Evolutionary conservation across 2,797 vertebrate genomes (phyloP), one percentile per base, ranked within the genome.

Genomic region (Urophycis tenuis): DNA sequence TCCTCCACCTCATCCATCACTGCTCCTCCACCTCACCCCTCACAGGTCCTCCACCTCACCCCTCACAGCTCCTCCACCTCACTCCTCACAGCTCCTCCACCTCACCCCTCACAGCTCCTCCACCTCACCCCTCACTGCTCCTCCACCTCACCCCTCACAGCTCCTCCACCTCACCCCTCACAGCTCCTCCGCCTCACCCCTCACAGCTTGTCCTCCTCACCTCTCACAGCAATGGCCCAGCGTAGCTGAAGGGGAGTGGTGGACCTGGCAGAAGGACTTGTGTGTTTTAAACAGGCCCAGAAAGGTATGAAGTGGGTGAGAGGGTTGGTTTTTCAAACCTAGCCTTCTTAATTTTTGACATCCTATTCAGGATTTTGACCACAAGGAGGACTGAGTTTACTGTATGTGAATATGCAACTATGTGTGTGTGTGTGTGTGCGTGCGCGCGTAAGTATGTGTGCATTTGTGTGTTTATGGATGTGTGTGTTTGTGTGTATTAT

Each of bases 141-240:
- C 14, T 41, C 39, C 45, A 49, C 45, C 17, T 19, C 1, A 5
- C 45, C 45, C 45, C 45, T 5, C 17, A 49, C 45, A 49, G 45
- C 17, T 19, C 1, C 45, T 19, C 45, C 45, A 49, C 87, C 78
- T 88, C 85, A 74, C 75, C 76, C 83, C 33, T 15, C 82, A 22
- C 45, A 6, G 45, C 82, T 79, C 78, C 81, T 25, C 69, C 17
- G 12, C 29, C 74, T 83, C 34, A 11, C 80, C 83, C 80, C 78
- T 83, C 3, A 35, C 82, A 79, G 74, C 82, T 79, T 80, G 79
- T 81, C 88, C 82, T 82, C 88, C 85, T 88, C 75, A 4, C 85
- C 90, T 92, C 90, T 93, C 91, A 93, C 86, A 89, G 89, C 91
- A 92, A 93, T 92, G 91, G 87, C 8, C 82, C 29, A 53, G 81